A percentile compares a stretch with the other conserved stretches of the same genome.
Conservation (phyloP, 2,797 vertebrate genomes). For the Basileuterus tristriatus region DNA sequence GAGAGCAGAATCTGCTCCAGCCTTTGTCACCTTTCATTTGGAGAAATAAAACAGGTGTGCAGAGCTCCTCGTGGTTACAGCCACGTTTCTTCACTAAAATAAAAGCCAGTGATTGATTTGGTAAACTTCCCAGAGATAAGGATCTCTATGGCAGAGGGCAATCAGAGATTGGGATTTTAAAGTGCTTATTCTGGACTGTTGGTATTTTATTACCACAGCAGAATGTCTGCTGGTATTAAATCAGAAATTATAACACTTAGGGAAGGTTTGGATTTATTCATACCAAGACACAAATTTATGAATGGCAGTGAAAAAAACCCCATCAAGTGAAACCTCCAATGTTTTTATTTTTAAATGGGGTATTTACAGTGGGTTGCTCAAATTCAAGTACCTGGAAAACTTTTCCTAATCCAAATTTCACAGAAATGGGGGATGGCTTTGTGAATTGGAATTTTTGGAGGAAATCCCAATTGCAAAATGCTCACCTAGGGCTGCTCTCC, state of each 20-base stretch:
- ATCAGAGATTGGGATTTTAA: not conserved
- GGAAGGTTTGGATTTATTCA: not conserved
- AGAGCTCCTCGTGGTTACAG: not conserved
- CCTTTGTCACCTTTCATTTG: not conserved
- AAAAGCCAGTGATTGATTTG: not conserved
- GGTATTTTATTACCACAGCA: not conserved
- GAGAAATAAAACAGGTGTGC: not conserved
- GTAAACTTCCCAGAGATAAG: not conserved
- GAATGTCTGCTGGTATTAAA: not conserved
- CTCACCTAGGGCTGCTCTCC: not conserved
- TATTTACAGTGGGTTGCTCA: not conserved
- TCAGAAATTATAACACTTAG: not conserved
- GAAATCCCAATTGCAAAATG: not conserved
- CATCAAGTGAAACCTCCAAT: rapidly evolving
- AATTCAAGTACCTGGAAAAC: not conserved
- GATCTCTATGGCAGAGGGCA: not conserved
- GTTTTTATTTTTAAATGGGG: not conserved
- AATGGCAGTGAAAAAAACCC: not conserved
- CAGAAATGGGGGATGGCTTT: not conserved
- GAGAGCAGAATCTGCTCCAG: not conserved
- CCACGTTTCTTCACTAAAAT: not conserved
- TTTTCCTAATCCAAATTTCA: not conserved
- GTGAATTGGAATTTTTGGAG: not conserved
- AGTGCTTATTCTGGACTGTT: not conserved
- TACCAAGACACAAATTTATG: not conserved